Evolutionary conservation across 2,888 invertebrate species (phyloP).

Genomic region (Brenthis ino): DNA sequence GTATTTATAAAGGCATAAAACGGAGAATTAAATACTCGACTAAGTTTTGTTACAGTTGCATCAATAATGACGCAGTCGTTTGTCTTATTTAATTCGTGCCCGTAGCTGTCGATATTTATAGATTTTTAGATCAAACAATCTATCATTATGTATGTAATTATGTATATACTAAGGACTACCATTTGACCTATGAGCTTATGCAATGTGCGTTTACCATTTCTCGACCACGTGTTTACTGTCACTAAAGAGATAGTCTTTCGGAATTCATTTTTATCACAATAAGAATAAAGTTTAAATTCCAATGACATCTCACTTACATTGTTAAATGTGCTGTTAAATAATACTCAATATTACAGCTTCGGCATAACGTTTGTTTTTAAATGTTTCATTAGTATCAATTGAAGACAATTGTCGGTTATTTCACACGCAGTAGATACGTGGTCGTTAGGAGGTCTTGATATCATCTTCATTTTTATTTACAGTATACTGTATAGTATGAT

Average conservation of each 20-base stretch:
- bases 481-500: neutral
- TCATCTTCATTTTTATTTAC: conserved; percentile 6
- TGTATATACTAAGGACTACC: conserved; percentile 33
- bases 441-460: conserved; percentile 37
- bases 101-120: too few relatives aligned
- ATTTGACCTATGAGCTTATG: conserved; percentile 33
- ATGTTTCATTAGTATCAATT: neutral
- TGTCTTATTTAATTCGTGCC: too few relatives aligned
- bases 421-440: conserved; percentile 49
- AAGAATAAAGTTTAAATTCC: conserved; percentile 1
- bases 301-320: neutral
- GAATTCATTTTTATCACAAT: neutral
- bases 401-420: conserved; percentile 33
- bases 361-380: conserved; percentile 18
- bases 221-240: conserved; percentile 28
- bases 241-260: neutral
- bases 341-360: neutral
- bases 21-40: too few relatives aligned
- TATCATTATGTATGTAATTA: conserved; percentile 10
- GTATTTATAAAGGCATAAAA: too few relatives aligned
- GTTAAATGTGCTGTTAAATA: neutral
- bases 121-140: neutral
- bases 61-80: too few relatives aligned
- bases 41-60: too few relatives aligned
- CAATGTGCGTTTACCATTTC: conserved; percentile 33